Evolutionary conservation across 2,888 invertebrate species (phyloP).

Genomic region (Tipula confusa): DNA sequence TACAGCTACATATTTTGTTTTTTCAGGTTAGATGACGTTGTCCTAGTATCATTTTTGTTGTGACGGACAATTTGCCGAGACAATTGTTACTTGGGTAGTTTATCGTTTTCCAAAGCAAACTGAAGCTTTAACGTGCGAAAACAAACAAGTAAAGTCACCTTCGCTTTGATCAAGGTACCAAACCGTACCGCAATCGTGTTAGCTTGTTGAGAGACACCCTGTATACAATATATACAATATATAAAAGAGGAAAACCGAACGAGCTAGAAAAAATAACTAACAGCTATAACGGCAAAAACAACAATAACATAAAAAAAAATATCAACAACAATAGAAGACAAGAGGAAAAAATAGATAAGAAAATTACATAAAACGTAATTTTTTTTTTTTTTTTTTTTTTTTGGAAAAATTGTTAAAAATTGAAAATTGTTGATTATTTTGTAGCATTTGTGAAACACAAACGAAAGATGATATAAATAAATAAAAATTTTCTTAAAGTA

Average conservation of each 20-base stretch:
- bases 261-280: neutral
- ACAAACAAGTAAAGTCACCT: too few species aligned
- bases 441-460: neutral
- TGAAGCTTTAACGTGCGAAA: too few species aligned
- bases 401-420: neutral
- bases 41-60: too few species aligned
- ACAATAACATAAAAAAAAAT: slow-evolving; percentile 8
- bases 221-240: too few species aligned
- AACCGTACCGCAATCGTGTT: too few species aligned
- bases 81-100: too few species aligned
- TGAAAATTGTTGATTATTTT: slow-evolving; percentile 1
- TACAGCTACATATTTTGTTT: too few species aligned
- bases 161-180: too few species aligned
- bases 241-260: neutral
- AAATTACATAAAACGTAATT: neutral
- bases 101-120: too few species aligned
- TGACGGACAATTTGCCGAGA: too few species aligned
- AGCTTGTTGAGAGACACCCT: too few species aligned
- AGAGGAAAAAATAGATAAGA: neutral
- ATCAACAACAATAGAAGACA: neutral
- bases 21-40: too few species aligned
- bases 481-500: neutral
- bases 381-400: neutral
- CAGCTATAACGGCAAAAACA: neutral
- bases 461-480: neutral